Percentiles rank a stretch among this genome's conserved stretches.
phyloP scores from a whole-genome alignment of 2,888 invertebrate species.

The Glyphotaelius pellucidus region DNA sequence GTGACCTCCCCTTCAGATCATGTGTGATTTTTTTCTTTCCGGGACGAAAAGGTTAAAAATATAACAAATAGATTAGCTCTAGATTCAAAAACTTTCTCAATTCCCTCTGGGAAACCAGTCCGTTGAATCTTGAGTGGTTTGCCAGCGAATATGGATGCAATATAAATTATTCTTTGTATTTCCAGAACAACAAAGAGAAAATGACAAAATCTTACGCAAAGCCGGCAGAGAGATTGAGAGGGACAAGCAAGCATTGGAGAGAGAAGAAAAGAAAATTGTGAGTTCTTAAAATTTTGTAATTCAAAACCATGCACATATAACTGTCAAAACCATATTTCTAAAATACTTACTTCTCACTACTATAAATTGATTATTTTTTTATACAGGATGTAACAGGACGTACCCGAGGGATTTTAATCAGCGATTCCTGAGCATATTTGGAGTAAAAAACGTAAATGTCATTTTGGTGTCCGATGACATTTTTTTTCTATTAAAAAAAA shows the following conservation, averaged over 20 bases:
- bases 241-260: slow-evolving; percentile 88
- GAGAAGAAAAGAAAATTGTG: slow-evolving; percentile 93
- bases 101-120: background rate
- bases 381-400: too few relatives aligned
- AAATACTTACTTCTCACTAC: too few relatives aligned
- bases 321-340: too few relatives aligned
- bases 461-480: too few relatives aligned
- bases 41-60: too few relatives aligned
- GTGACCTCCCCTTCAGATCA: too few relatives aligned
- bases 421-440: too few relatives aligned
- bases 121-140: background rate
- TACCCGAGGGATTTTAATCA: too few relatives aligned
- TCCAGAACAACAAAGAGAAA: slow-evolving; percentile 89
- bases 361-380: too few relatives aligned
- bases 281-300: slow-evolving; percentile 66
- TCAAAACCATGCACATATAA: background rate
- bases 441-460: too few relatives aligned
- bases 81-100: background rate
- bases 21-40: too few relatives aligned
- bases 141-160: background rate
- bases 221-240: slow-evolving; percentile 90
- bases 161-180: slow-evolving; percentile 57
- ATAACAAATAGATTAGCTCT: background rate
- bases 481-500: too few relatives aligned
- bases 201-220: slow-evolving; percentile 88